phyloP scores from a whole-genome alignment of 2,113 vertebrate genomes.

The Cynocephalus volans region DNA sequence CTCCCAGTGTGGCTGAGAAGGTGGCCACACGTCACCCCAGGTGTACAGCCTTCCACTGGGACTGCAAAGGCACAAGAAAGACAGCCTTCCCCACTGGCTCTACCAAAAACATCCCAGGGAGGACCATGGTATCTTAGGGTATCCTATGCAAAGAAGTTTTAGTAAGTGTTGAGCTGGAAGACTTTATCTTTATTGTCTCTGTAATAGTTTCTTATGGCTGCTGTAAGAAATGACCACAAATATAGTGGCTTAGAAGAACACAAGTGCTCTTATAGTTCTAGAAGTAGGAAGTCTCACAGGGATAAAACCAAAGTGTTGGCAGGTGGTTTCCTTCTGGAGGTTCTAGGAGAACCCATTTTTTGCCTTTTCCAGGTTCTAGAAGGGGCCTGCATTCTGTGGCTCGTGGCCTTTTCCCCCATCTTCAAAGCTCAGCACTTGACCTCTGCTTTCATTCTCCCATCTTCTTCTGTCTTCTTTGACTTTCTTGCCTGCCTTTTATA shows the following conservation, averaged over 20 bases:
- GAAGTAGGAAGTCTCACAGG: neutral
- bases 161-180: neutral
- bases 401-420: neutral
- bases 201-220: accelerated
- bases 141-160: neutral
- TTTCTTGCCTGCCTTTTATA: neutral
- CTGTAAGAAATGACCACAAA: neutral
- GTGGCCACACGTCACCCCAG: neutral
- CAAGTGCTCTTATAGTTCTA: neutral
- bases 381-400: neutral
- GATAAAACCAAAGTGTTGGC: neutral
- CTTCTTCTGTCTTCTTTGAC: neutral
- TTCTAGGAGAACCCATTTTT: neutral
- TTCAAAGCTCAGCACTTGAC: neutral
- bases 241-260: neutral
- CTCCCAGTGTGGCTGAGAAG: no score
- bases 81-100: neutral
- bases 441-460: no score
- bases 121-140: neutral
- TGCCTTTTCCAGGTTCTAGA: neutral
- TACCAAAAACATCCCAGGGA: neutral
- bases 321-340: neutral
- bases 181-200: neutral
- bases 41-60: neutral
- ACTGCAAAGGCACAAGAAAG: neutral